Evolutionary conservation across 2,888 invertebrate genomes (phyloP).

Genomic region (Thumatha senex): DNA sequence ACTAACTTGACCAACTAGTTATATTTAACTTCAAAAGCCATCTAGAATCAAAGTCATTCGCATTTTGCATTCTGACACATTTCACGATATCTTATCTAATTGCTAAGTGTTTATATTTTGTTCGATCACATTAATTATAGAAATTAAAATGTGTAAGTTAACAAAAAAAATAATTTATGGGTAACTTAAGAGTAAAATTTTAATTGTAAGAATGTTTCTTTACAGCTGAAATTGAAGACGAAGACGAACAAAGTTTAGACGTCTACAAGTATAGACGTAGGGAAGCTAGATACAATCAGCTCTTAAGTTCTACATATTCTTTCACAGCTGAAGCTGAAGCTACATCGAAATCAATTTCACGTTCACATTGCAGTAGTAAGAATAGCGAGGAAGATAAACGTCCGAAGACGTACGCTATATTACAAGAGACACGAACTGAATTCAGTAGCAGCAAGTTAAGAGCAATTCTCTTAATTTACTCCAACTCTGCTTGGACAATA

Average conservation of each 20-base stretch:
- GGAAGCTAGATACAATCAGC: constrained; percentile 35
- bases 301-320: constrained; percentile 30
- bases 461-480: constrained; percentile 63
- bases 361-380: constrained; percentile 32
- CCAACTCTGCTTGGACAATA: constrained; percentile 65
- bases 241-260: constrained; percentile 42
- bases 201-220: too few species aligned
- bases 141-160: constrained; percentile 25
- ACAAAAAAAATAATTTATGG: too few species aligned
- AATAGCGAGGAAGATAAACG: constrained; percentile 49
- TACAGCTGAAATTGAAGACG: constrained; percentile 1
- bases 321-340: constrained; percentile 19
- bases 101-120: not conserved
- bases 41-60: constrained; percentile 22
- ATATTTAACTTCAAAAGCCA: constrained; percentile 20
- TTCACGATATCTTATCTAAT: not conserved
- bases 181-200: too few species aligned
- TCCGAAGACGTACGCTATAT: constrained; percentile 65
- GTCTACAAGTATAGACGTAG: constrained; percentile 62
- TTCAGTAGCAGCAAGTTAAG: constrained; percentile 63
- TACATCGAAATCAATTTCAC: not conserved
- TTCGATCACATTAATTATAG: not conserved
- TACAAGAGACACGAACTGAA: constrained; percentile 67
- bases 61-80: constrained; percentile 18
- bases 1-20: constrained; percentile 36